A percentile compares a stretch with the other conserved stretches of the same genome.
Conservation (phyloP, 2,113 vertebrate genomes). For the Anguilla rostrata region DNA sequence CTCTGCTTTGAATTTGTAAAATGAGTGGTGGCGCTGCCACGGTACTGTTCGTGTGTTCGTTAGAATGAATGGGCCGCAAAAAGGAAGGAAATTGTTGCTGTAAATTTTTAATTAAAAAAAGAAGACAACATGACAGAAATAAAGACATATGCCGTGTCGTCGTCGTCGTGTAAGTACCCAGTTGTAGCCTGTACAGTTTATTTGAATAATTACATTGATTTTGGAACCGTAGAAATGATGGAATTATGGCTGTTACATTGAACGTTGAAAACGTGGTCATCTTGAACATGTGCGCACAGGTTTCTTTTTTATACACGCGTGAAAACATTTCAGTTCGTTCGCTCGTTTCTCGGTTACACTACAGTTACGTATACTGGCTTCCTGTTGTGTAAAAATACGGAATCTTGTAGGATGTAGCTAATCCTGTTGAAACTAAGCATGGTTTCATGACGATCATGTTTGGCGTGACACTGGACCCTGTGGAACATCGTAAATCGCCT, state of each 20-base stretch:
- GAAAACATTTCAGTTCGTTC: background rate
- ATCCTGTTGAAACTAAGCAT: background rate
- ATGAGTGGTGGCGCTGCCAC: background rate
- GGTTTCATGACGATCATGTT: background rate
- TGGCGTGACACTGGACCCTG: background rate
- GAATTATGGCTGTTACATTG: background rate
- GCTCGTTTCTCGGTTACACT: background rate
- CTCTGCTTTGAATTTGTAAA: background rate
- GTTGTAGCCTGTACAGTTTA: background rate
- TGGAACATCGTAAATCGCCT: background rate
- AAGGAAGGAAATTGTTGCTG: background rate
- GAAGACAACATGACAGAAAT: conserved; percentile 2
- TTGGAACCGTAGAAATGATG: too few relatives aligned
- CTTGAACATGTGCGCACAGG: background rate
- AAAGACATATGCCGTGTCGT: background rate
- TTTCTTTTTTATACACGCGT: background rate
- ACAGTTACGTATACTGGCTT: background rate
- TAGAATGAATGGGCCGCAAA: background rate
- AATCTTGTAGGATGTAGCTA: background rate
- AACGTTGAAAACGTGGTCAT: background rate
- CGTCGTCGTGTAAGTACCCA: background rate
- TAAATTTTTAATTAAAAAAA: background rate
- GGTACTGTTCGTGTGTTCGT: background rate
- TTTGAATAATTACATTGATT: background rate
- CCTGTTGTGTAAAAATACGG: background rate